These are phyloP conservation scores for Odontothrips loti DNA, from an alignment of 2,888 invertebrate species.

Conservation along the genomic window DNA sequence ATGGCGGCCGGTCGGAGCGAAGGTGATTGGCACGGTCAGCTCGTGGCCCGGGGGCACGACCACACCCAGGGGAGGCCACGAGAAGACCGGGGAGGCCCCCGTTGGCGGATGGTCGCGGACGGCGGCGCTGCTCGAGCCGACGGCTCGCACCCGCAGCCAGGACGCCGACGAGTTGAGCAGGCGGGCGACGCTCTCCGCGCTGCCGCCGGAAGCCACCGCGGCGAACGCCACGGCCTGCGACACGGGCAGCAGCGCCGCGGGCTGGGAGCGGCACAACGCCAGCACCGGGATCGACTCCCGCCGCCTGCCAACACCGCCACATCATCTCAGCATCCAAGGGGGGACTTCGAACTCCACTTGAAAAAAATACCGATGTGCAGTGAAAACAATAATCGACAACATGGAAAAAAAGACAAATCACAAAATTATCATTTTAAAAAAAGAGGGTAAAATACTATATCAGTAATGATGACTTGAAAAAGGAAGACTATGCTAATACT, in stretches of 20 bases:
- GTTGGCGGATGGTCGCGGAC: neutral
- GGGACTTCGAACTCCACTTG: too few relatives aligned
- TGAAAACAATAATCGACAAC: too few relatives aligned
- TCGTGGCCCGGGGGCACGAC: neutral
- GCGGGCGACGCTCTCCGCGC: neutral
- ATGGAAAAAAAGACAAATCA: too few relatives aligned
- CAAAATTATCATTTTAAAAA: too few relatives aligned
- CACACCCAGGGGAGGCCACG: neutral
- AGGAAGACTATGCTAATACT: too few relatives aligned
- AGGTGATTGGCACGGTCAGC: neutral
- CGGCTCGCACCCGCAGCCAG: conserved; percentile 10
- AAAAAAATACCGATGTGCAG: too few relatives aligned
- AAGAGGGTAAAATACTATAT: too few relatives aligned
- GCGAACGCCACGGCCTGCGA: conserved; percentile 9
- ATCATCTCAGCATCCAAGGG: too few relatives aligned
- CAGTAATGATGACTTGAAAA: too few relatives aligned
- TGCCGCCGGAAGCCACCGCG: conserved; percentile 2
- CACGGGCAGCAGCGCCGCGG: conserved; percentile 9
- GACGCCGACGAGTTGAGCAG: conserved; percentile 11
- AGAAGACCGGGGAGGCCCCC: neutral
- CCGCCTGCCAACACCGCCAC: neutral
- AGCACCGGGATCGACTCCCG: conserved; percentile 18
- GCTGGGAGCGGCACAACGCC: conserved; percentile 1
- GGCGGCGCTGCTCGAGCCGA: neutral
- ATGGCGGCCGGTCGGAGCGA: neutral